Evolutionary conservation across 2,113 vertebrate species (phyloP), one percentile per base, ranked within the genome.

Genomic region (Brevimyrus niger): DNA sequence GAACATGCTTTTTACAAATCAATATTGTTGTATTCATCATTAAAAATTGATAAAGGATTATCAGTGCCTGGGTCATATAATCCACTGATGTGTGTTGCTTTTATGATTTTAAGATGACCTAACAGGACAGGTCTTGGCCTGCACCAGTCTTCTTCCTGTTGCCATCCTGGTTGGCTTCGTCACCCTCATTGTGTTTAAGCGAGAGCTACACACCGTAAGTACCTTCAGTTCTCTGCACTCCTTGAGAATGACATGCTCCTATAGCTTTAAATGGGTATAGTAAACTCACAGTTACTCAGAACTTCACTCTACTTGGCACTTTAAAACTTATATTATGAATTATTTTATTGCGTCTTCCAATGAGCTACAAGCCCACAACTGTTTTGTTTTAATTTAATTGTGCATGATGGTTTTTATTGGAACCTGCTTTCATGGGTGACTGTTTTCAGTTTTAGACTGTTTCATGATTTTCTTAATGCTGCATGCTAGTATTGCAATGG

Each of bases 171-270:
- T 98, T 73, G 97, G 98, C 47, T 99, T 99, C 38, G 94, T 99
- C 89, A 99, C 98, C 3, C 98, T 99, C 92, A 98, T 99, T 92
- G 97, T 99, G 93, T 99, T 99, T 93, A 99, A 99, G 96, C 96
- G 98, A 91, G 98, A 99, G 90, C 96, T 99, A 91, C 98, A 99
- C 95, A 99, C 98, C 91, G 98, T 99, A 92, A 97, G 97, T 94
- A 50, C 13, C 47, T 44, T 35, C 38, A 7, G 2, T 13, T n/a
- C 46, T 47, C 82, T 47, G 82, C 38, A 48, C 46, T 23, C 46
- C 19, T 85, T 46, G 44, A 48, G 3, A 48, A 85, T 48, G 23
- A n/a, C 38, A n/a, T 10, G 82, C 46, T 85, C 19, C 7, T 83
- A 44, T 83, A 83, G 42, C 4, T 48, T 85, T n/a, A 85, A 11